Evolutionary conservation across 2,888 invertebrate genomes (phyloP).

Genomic region (Noctua pronuba): DNA sequence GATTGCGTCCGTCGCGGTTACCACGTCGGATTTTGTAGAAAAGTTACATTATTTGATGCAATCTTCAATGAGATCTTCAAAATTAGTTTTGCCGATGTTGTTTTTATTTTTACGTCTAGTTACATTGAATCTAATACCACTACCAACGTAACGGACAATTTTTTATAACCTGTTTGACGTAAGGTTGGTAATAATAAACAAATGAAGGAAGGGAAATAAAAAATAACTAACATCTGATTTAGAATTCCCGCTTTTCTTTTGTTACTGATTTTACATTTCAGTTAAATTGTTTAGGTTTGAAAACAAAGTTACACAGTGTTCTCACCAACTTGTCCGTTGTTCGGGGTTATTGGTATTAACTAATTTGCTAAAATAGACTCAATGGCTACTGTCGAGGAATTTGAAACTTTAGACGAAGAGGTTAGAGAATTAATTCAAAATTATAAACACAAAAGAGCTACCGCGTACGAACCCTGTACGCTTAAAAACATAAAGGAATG

Average conservation of each 20-base stretch:
- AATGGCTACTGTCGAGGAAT: slow-evolving; percentile 69
- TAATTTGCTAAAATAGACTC: slow-evolving; percentile 3
- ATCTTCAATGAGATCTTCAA: not conserved
- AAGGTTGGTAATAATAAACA: slow-evolving; percentile 23
- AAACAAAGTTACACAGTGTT: slow-evolving; percentile 3
- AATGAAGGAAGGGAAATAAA: not conserved
- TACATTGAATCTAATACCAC: not conserved
- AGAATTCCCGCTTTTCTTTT: slow-evolving; percentile 49
- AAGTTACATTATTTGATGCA: not conserved
- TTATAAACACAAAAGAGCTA: slow-evolving; percentile 84
- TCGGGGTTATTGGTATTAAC: not conserved
- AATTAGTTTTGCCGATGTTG: not conserved
- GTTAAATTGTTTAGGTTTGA: not conserved
- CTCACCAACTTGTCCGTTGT: not conserved
- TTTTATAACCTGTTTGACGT: not conserved
- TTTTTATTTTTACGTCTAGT: not conserved
- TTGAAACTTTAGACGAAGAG: slow-evolving; percentile 84
- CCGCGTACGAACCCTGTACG: slow-evolving; percentile 85
- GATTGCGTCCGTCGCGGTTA: no score
- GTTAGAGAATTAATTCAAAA: slow-evolving; percentile 85
- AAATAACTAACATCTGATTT: slow-evolving; percentile 19
- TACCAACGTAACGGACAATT: slow-evolving; percentile 8
- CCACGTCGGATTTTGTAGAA: no score
- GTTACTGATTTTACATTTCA: not conserved
- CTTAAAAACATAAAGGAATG: slow-evolving; percentile 83